phyloP scores from a whole-genome alignment of 1,140 invertebrate genomes.

The Trichogramma pretiosum region DNA sequence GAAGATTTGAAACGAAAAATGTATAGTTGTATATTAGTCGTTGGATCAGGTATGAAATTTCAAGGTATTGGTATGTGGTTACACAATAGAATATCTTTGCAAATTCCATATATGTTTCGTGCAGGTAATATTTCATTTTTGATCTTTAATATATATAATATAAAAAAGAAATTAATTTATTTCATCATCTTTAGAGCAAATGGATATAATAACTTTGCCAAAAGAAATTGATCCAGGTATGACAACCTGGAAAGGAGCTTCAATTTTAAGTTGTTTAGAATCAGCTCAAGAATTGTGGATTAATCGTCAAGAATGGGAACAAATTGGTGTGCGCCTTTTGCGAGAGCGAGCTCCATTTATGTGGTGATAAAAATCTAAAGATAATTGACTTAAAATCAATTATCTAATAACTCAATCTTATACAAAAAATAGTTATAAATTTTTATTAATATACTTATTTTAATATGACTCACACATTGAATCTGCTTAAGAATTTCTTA shows the following conservation, averaged over 20 bases:
- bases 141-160: background rate
- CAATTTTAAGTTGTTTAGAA: slow-evolving; percentile 85
- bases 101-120: slow-evolving; percentile 71
- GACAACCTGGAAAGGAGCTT: slow-evolving; percentile 88
- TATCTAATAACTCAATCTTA: too few species aligned
- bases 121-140: slow-evolving; percentile 41
- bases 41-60: slow-evolving; percentile 85
- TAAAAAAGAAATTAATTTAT: background rate
- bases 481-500: too few species aligned
- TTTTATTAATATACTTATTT: too few species aligned
- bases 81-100: slow-evolving; percentile 73
- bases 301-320: slow-evolving; percentile 73
- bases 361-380: slow-evolving; percentile 51
- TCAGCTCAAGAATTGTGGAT: slow-evolving; percentile 93
- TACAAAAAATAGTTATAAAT: too few species aligned
- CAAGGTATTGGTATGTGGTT: slow-evolving; percentile 80
- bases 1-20: slow-evolving; percentile 90
- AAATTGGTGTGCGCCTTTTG: slow-evolving; percentile 73
- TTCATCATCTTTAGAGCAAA: slow-evolving; percentile 50
- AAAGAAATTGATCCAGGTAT: slow-evolving; percentile 86
- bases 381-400: too few species aligned
- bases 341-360: slow-evolving; percentile 79
- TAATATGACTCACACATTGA: too few species aligned
- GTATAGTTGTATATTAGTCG: slow-evolving; percentile 86
- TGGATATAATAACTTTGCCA: slow-evolving; percentile 72